These are phyloP conservation scores for Microctonus aethiopoides DNA, from an alignment of 2,888 invertebrate species.

Conservation along the genomic window DNA sequence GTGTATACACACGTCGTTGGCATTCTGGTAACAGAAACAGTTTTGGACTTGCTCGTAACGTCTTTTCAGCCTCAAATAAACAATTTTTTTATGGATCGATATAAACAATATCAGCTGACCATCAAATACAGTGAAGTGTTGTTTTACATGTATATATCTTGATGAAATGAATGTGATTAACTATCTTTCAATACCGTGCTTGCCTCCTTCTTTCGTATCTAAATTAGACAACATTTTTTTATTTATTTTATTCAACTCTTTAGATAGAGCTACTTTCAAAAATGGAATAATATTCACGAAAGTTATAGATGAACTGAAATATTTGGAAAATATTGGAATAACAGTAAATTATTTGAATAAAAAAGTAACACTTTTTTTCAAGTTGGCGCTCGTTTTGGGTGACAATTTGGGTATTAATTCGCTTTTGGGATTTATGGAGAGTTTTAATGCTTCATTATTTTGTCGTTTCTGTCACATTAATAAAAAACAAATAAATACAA, in stretches of 20 bases:
- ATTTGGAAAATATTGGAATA: slow-evolving; percentile 31
- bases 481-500: slow-evolving; percentile 15
- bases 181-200: too few relatives aligned
- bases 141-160: too few relatives aligned
- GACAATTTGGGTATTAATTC: slow-evolving; percentile 41
- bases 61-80: too few relatives aligned
- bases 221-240: slow-evolving; percentile 42
- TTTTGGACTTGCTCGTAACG: too few relatives aligned
- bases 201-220: slow-evolving; percentile 34
- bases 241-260: slow-evolving; percentile 40
- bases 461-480: slow-evolving; percentile 41
- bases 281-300: slow-evolving; percentile 31
- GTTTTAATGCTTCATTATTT: slow-evolving; percentile 34
- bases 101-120: too few relatives aligned
- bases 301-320: slow-evolving; percentile 36
- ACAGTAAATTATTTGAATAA: slow-evolving; percentile 3
- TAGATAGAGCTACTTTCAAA: slow-evolving; percentile 36
- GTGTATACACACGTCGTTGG: too few relatives aligned
- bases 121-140: too few relatives aligned
- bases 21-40: too few relatives aligned
- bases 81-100: too few relatives aligned
- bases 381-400: slow-evolving; percentile 35
- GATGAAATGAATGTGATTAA: too few relatives aligned
- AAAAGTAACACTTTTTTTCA: slow-evolving; percentile 32
- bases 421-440: slow-evolving; percentile 35